Evolutionary conservation across 2,113 vertebrate species (phyloP).

Genomic region (Agelaius tricolor): DNA sequence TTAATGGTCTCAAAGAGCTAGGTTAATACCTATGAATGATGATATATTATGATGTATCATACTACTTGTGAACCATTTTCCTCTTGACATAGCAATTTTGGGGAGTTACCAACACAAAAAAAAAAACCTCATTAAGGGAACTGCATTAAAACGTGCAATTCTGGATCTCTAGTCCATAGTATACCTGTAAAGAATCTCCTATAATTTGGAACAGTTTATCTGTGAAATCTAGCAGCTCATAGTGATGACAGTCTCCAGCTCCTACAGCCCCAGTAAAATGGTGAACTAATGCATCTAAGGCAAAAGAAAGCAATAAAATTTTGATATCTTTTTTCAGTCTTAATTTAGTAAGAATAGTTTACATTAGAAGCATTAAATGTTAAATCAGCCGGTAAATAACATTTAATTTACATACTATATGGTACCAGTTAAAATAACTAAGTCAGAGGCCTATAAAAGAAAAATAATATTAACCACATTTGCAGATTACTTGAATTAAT

Average conservation of each 20-base stretch:
- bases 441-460: background rate
- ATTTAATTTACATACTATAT: background rate
- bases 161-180: background rate
- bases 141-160: background rate
- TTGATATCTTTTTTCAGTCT: background rate
- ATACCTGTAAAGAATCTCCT: background rate
- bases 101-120: background rate
- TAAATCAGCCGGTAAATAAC: slow-evolving; percentile 4
- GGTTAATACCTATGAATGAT: background rate
- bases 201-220: background rate
- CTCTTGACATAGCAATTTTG: background rate
- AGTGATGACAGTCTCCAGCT: background rate
- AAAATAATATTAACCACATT: background rate
- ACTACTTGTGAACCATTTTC: background rate
- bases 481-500: slow-evolving; percentile 12
- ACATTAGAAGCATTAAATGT: background rate
- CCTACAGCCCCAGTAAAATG: background rate
- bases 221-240: background rate
- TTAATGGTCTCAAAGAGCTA: background rate
- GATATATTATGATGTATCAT: background rate
- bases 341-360: background rate
- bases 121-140: background rate
- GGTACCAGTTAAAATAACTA: background rate
- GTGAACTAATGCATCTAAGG: background rate
- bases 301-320: background rate